Evolutionary conservation across 2,888 invertebrate species (phyloP).

Genomic region (Liodrosophila aerea): DNA sequence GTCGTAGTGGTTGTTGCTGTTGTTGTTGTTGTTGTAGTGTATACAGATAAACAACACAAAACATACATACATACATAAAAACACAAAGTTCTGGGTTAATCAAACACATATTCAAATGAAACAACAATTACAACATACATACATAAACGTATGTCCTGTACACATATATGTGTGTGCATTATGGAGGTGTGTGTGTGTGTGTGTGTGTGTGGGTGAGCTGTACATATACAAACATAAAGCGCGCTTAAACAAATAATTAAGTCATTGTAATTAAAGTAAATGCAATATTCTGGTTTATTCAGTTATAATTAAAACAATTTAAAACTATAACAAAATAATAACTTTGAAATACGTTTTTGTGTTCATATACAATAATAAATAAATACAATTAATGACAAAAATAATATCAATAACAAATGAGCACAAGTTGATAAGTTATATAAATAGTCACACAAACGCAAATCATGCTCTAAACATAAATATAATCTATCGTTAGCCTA

Average conservation of each 20-base stretch:
- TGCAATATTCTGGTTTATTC: not conserved
- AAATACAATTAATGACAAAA: not conserved
- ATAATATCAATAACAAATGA: too few species aligned
- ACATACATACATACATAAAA: constrained; percentile 26
- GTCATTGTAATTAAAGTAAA: constrained; percentile 18
- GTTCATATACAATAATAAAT: too few species aligned
- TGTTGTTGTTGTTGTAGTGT: constrained; percentile 26
- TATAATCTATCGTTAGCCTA: too few species aligned
- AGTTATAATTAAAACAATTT: too few species aligned
- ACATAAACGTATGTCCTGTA: constrained; percentile 12
- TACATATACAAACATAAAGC: constrained; percentile 24
- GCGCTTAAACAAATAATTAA: constrained; percentile 24
- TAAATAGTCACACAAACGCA: too few species aligned
- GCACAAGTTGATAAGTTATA: too few species aligned
- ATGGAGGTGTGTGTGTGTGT: constrained; percentile 14
- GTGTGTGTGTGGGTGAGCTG: constrained; percentile 20
- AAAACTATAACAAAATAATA: not conserved
- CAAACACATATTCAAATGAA: constrained; percentile 34
- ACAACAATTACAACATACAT: constrained; percentile 47
- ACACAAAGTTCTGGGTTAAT: constrained; percentile 25
- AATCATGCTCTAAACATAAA: too few species aligned
- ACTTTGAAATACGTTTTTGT: not conserved
- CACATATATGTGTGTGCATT: constrained; percentile 9
- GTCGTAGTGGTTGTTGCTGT: constrained; percentile 16
- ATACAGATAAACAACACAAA: constrained; percentile 27